Evolutionary conservation across 1,140 invertebrate species (phyloP), one percentile per base, ranked within the genome.

Genomic region (Brachionus angularis): DNA sequence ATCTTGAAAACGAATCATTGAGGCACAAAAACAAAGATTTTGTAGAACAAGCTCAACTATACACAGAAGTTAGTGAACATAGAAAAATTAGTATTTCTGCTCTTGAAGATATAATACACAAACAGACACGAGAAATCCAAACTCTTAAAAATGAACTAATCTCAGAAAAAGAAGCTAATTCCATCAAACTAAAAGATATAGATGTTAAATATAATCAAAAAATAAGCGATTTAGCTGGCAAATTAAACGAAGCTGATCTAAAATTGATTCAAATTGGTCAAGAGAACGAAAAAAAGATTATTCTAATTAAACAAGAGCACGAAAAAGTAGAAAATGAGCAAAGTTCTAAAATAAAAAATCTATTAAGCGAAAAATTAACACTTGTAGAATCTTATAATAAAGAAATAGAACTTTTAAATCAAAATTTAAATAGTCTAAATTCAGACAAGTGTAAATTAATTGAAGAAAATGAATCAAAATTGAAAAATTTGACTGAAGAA

Each of bases 41-140:
- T 36, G 31, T 64, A 10, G 39, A 47, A 47, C 61, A 64, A 47
- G 61, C 61, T 16, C 39, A 64, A 44, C 61, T 64, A n/a, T 46
- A 64, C 36, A 64, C 61, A 12, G 61, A 64, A 29, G 61, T 64
- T n/a, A 31, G 34, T 23, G 61, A 47, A n/a, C 39, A 64, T 44
- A 33, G 44, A 1, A 64, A 64, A 46, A 46, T 47, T 12, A 64
- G 39, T 21, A 64, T 64, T 16, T 31, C 61, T 8, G 39, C 61
- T 44, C 16, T 64, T 2, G 61, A 64, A 64, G 61, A 64, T 5
- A 18, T 64, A 4, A 55, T 55, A 33, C 52, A 33, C n/a, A 55
- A 55, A 55, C 52, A 55, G 29, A 55, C 52, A 27, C 31, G 34
- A 34, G 52, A 55, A 55, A 55, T 55, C 3, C 52, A 55, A 34